Conservation (phyloP, 2,797 vertebrate species). For the Brachymystax lenok region DNA sequence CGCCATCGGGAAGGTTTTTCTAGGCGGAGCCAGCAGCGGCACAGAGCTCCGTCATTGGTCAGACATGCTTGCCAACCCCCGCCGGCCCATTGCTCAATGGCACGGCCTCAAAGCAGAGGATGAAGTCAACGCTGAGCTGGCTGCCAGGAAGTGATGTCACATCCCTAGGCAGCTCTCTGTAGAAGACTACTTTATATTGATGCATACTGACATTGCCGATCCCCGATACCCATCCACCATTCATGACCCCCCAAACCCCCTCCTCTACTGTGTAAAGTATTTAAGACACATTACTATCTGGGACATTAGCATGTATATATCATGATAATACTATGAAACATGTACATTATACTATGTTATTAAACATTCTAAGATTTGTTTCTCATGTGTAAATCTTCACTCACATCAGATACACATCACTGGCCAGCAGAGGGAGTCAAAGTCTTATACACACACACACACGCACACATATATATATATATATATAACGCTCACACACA, state of each 20-base stretch:
- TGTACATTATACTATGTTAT: not conserved
- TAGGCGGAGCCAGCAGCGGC: constrained; percentile 87
- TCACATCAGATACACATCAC: not conserved
- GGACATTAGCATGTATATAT: not conserved
- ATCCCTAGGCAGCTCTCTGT: not conserved
- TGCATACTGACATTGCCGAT: not conserved
- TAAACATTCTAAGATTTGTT: constrained; percentile 8
- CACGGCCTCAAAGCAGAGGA: constrained; percentile 92
- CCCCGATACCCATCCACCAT: not conserved
- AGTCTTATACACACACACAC: not conserved
- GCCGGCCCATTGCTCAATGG: constrained; percentile 97
- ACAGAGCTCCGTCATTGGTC: constrained; percentile 95
- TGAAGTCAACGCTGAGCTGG: constrained; percentile 88
- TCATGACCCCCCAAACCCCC: not conserved
- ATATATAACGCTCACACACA: not conserved
- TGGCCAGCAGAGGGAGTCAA: constrained; percentile 2
- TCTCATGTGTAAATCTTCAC: not conserved
- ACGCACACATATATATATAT: too few relatives aligned
- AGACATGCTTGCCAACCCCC: constrained; percentile 95
- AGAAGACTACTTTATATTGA: constrained; percentile 10
- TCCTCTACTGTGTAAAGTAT: not conserved
- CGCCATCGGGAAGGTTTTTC: constrained; percentile 94
- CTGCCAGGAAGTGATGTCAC: constrained; percentile 84
- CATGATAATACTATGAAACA: not conserved
- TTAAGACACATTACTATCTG: not conserved